Evolutionary conservation across 2,113 vertebrate genomes (phyloP).

Genomic region (Rhinolophus sinicus): DNA sequence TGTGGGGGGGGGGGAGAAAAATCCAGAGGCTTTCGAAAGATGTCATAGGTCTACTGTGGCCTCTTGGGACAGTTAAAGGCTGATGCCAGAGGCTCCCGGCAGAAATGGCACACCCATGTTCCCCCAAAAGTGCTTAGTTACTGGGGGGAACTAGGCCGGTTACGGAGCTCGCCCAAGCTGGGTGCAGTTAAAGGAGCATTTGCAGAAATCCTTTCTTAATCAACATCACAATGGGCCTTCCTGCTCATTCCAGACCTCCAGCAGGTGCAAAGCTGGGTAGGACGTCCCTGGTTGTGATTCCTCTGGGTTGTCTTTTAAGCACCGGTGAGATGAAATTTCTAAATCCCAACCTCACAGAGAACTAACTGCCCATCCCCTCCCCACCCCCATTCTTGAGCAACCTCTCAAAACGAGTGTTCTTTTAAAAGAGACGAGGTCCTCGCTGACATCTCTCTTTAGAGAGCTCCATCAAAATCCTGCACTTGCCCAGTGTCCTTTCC

Average conservation of each 20-base stretch:
- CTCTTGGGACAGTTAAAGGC: not conserved
- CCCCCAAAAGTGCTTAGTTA: not conserved
- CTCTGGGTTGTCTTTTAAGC: conserved; percentile 52
- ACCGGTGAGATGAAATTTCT: conserved; percentile 70
- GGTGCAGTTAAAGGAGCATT: not conserved
- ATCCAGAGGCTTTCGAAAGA: not conserved
- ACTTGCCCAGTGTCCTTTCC: conserved; percentile 82
- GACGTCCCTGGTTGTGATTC: conserved; percentile 59
- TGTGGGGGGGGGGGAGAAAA: not conserved
- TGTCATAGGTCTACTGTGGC: not conserved
- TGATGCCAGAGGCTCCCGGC: not conserved
- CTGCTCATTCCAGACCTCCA: not conserved
- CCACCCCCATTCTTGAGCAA: conserved; percentile 59
- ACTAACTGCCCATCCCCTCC: conserved; percentile 40
- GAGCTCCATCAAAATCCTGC: conserved; percentile 74
- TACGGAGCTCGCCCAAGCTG: not conserved
- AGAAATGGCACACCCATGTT: not conserved
- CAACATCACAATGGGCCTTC: not conserved
- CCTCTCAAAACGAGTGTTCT: conserved; percentile 78
- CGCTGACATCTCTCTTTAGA: conserved; percentile 71
- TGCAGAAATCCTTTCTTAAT: conserved; percentile 41
- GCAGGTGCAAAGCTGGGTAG: not conserved
- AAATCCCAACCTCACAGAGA: conserved; percentile 72
- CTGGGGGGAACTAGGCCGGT: not conserved
- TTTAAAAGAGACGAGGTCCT: conserved; percentile 75